These are phyloP conservation scores for Atethmia centrago DNA, from an alignment of 2,888 invertebrate genomes.

Conservation along the genomic window DNA sequence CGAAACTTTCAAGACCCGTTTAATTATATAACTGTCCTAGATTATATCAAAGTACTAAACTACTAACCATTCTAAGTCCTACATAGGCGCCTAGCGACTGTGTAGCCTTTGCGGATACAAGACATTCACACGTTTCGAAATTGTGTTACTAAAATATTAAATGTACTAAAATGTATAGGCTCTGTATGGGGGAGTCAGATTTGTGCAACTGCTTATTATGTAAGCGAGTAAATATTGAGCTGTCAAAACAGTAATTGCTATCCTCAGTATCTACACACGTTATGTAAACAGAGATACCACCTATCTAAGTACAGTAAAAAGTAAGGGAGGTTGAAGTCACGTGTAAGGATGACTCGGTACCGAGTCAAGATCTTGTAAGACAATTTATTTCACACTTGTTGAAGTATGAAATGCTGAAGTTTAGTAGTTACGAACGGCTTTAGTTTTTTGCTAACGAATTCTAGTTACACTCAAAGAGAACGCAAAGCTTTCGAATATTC, in stretches of 20 bases:
- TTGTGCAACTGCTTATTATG: slow-evolving; percentile 49
- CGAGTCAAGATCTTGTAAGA: background rate
- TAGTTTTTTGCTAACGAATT: background rate
- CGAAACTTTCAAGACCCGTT: slow-evolving; percentile 45
- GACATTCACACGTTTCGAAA: slow-evolving; percentile 65
- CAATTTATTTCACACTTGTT: background rate
- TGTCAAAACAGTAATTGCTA: slow-evolving; percentile 27
- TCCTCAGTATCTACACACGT: slow-evolving; percentile 4
- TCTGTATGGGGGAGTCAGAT: slow-evolving; percentile 7
- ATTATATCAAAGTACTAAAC: slow-evolving; percentile 60
- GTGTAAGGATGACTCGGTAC: background rate
- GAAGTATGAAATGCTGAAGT: background rate
- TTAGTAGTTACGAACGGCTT: background rate
- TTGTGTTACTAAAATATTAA: slow-evolving; percentile 54
- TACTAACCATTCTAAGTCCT: slow-evolving; percentile 55
- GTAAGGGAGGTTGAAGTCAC: background rate
- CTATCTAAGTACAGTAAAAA: background rate
- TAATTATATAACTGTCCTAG: slow-evolving; percentile 55
- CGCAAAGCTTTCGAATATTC: background rate
- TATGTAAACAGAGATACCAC: slow-evolving; percentile 16
- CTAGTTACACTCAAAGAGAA: background rate
- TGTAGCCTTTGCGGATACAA: slow-evolving; percentile 47
- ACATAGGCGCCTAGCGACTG: slow-evolving; percentile 53
- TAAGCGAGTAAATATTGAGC: slow-evolving; percentile 36
- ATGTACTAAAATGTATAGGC: slow-evolving; percentile 36